Conservation (phyloP, 2,113 vertebrate species). For the Chiloscyllium plagiosum region DNA sequence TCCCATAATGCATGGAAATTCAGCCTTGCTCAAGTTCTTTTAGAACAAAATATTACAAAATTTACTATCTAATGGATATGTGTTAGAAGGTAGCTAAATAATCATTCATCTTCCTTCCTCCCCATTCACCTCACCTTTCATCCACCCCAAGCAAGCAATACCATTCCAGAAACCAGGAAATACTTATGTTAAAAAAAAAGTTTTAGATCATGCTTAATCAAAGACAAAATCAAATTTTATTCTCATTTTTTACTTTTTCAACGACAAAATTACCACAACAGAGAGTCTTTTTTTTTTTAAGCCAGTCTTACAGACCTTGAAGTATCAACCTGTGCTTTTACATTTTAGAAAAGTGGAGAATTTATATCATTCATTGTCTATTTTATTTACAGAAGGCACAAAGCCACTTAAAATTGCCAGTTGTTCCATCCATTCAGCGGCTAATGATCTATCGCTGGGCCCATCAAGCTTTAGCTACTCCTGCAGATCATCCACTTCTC, state of each 20-base stretch:
- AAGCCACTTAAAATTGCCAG: constrained; percentile 79
- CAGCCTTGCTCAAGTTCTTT: neutral
- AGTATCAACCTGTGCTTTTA: neutral
- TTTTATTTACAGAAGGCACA: constrained; percentile 75
- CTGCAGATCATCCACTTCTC: constrained; percentile 84
- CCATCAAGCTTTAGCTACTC: constrained; percentile 81
- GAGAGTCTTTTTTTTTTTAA: neutral
- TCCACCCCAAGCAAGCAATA: neutral
- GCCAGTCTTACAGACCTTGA: neutral
- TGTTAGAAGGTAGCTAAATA: neutral
- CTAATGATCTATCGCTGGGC: constrained; percentile 96
- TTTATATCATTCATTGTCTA: neutral
- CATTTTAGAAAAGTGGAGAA: neutral
- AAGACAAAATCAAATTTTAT: neutral
- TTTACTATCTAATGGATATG: neutral
- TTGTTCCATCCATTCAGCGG: constrained; percentile 82
- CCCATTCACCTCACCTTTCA: neutral
- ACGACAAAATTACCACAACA: neutral
- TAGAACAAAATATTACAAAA: neutral
- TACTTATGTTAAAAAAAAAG: neutral
- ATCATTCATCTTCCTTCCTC: neutral
- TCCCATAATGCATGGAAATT: no score
- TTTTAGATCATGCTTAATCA: no score
- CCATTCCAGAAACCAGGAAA: neutral
- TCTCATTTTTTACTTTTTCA: neutral